Evolutionary conservation across 2,113 vertebrate species (phyloP).

Genomic region (Nerophis lumbriciformis): DNA sequence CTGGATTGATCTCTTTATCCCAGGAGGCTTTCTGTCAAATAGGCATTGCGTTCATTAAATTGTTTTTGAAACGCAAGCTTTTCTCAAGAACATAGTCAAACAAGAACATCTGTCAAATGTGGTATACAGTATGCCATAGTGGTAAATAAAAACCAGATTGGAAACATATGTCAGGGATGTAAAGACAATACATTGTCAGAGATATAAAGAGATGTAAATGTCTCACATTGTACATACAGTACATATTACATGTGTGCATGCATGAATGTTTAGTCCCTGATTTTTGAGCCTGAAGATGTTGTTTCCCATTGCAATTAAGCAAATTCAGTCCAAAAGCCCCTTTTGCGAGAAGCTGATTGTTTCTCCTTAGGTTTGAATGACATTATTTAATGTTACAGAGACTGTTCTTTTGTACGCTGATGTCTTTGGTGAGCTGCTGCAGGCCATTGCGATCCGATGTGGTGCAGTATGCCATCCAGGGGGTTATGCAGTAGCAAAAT

Average conservation of each 20-base stretch:
- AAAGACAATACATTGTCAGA: background rate
- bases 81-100: background rate
- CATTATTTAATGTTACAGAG: background rate
- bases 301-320: background rate
- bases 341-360: background rate
- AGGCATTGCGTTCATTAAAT: conserved; percentile 6
- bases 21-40: conserved; percentile 10
- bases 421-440: background rate
- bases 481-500: background rate
- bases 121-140: background rate
- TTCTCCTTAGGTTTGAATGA: background rate
- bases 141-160: background rate
- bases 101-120: background rate
- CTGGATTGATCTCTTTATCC: conserved; percentile 26
- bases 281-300: background rate
- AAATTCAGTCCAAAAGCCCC: background rate
- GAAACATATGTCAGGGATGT: background rate
- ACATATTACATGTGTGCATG: background rate
- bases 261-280: background rate
- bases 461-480: background rate
- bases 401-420: background rate
- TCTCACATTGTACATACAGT: background rate
- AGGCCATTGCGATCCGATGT: background rate
- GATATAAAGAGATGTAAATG: background rate
- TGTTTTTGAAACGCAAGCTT: background rate